Evolutionary conservation across 2,797 vertebrate genomes (phyloP).

Genomic region (Acipenser oxyrinchus): DNA sequence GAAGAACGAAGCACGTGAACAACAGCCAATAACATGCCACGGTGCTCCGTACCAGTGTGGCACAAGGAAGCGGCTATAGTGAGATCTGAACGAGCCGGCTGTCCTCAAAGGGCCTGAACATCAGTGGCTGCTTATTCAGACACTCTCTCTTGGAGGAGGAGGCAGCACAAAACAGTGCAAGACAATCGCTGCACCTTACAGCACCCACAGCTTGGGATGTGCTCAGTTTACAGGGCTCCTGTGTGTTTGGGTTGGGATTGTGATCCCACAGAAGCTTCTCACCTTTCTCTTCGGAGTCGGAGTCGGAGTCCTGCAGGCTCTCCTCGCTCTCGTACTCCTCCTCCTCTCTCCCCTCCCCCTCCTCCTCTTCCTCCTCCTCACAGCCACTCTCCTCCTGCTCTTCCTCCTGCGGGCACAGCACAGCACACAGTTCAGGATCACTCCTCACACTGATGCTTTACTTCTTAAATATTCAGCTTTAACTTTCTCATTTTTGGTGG

Average conservation of each 20-base stretch:
- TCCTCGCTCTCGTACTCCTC: constrained; percentile 83
- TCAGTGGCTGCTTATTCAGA: too few relatives aligned
- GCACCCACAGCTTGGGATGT: too few relatives aligned
- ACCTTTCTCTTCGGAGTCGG: constrained; percentile 92
- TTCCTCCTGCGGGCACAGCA: constrained; percentile 75
- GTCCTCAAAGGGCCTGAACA: too few relatives aligned
- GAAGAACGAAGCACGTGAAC: neutral
- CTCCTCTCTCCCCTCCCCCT: constrained; percentile 72
- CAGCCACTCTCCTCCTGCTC: constrained; percentile 80
- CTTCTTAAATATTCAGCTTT: neutral
- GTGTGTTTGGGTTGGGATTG: neutral
- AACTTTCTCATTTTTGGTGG: neutral
- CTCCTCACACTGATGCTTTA: neutral
- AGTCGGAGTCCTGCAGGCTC: constrained; percentile 88
- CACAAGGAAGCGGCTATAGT: neutral
- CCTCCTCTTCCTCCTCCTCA: constrained; percentile 84
- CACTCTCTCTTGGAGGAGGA: too few relatives aligned
- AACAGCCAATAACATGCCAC: neutral
- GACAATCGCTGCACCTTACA: too few relatives aligned
- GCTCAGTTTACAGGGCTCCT: neutral
- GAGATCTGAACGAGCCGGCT: too few relatives aligned
- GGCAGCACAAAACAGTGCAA: too few relatives aligned
- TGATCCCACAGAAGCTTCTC: neutral
- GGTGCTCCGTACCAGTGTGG: neutral
- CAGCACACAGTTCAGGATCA: constrained; percentile 44